Percentiles rank a stretch among this genome's conserved stretches.
Conservation (phyloP, 2,888 invertebrate species). For the Patella ulyssiponensis region DNA sequence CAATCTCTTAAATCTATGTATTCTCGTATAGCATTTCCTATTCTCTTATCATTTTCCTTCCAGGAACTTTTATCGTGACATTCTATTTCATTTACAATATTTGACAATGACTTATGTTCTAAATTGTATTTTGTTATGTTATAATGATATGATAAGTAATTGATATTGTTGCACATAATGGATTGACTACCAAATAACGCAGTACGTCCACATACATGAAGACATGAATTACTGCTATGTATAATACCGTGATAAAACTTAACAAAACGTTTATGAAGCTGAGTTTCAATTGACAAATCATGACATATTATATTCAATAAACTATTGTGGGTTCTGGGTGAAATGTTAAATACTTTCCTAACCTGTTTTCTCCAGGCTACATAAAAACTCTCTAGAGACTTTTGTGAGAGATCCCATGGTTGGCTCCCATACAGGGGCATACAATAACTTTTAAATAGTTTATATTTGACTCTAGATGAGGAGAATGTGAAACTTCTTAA, state of each 20-base stretch:
- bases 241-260: not conserved
- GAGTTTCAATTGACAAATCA: not conserved
- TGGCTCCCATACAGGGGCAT: not conserved
- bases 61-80: too few relatives aligned
- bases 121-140: not conserved
- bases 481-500: not conserved
- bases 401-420: not conserved
- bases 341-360: not conserved
- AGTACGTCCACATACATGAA: not conserved
- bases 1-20: too few relatives aligned
- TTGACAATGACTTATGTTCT: too few relatives aligned
- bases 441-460: not conserved
- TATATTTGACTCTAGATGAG: not conserved
- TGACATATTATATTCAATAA: not conserved
- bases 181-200: not conserved
- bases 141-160: not conserved
- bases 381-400: not conserved
- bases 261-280: not conserved
- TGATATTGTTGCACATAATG: not conserved
- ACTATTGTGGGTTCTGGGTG: not conserved
- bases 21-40: too few relatives aligned
- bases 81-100: too few relatives aligned
- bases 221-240: not conserved
- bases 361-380: not conserved
- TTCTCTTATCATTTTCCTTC: too few relatives aligned